phyloP scores from a whole-genome alignment of 30 jellyfish, hydroid and myxozoan genomes.

The Pelagia noctiluca region DNA sequence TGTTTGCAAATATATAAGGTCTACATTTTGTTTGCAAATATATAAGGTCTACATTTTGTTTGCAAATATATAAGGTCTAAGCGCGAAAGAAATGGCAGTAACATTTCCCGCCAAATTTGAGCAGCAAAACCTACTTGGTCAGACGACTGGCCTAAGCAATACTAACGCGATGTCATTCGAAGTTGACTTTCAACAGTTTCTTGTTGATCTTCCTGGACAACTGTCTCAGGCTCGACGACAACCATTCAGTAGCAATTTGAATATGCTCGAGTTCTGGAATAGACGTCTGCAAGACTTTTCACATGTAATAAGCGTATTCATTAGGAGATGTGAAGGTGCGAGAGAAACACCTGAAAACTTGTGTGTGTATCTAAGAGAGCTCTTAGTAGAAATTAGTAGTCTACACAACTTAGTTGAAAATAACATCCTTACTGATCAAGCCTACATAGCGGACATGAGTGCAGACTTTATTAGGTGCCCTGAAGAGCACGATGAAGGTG shows the following conservation, averaged over 20 bases:
- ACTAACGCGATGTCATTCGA: constrained; percentile 29
- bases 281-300: constrained; percentile 35
- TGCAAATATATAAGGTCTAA: too few species aligned
- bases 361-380: not conserved
- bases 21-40: too few species aligned
- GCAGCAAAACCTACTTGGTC: too few species aligned
- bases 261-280: constrained; percentile 31
- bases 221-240: constrained; percentile 49
- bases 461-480: not conserved
- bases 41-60: too few species aligned
- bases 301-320: constrained; percentile 37
- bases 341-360: not conserved
- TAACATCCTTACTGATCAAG: not conserved
- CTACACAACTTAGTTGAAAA: not conserved
- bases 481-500: not conserved
- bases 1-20: too few species aligned
- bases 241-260: constrained; percentile 39
- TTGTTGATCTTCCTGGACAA: constrained; percentile 49
- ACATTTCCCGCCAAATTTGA: too few species aligned
- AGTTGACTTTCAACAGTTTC: constrained; percentile 37
- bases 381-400: not conserved
- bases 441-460: not conserved
- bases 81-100: too few species aligned
- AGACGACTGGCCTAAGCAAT: too few species aligned
- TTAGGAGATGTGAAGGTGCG: constrained; percentile 38